Base-by-base conservation (phyloP, 2,888 invertebrate species). In the Candidula unifasciata region DNA sequence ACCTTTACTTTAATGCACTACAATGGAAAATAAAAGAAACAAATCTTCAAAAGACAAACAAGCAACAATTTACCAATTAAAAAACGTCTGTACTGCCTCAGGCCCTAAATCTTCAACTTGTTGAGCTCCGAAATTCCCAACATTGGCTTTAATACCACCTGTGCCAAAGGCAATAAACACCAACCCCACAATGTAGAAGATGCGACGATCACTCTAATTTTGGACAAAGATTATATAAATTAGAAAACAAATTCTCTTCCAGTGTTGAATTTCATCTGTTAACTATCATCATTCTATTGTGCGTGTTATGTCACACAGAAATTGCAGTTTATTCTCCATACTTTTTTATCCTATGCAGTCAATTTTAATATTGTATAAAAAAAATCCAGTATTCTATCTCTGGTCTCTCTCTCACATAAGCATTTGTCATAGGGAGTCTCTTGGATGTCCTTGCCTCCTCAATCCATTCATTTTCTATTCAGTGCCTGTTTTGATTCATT, bases 81-180 rank as follows among this genome's bases (percentile, higher is more conserved):
- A 92, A 84, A 91, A 92, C 1, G 89, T 88, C 85, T 91, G 91
- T 0, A 92, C 90, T 21, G 90, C 91, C 52, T 89, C 87, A 21
- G 88, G 80, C 37, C 92, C 92, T 10, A 91, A 83, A 64, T 90
- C 89, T 77, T 91, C 89, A 0, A 92, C 89, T 86, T 93, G 92
- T 69, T 92, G 90, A 16, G 93, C 93, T 3, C 93, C 93, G 87
- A 92, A 92, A 21, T 92, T 92, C 10, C 92, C 91, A 8, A 92
- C 91, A 86, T 92, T 93, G 52, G 92, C 91, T 85, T 93, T 93
- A 83, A 92, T 92, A 0, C 92, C 92, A 8, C 92, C 93, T 18
- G 92, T 92, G 78, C 92, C 93, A 57, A 92, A 83, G 35, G 91
- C 91, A 76, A 92, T 87, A 52, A 92, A 88, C 24, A 86, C 86